phyloP scores from a whole-genome alignment of 2,888 invertebrate genomes.

The Bombylius major region DNA sequence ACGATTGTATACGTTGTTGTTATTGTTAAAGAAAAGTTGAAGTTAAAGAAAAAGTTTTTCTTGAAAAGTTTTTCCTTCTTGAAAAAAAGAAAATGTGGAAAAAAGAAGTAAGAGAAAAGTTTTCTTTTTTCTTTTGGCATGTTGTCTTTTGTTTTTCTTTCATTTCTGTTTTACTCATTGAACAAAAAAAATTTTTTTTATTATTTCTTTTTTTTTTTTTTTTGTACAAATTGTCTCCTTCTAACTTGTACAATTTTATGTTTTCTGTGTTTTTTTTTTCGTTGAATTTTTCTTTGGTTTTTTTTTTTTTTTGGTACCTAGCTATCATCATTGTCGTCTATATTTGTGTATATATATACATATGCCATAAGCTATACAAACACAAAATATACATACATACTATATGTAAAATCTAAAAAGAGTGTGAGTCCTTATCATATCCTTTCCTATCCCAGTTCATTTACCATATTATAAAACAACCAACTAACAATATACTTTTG shows the following conservation, averaged over 20 bases:
- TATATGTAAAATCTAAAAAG: too few species aligned
- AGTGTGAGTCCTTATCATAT: too few species aligned
- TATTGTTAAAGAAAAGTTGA: neutral
- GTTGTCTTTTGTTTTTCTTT: neutral
- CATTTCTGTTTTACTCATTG: neutral
- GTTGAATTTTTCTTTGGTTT: too few species aligned
- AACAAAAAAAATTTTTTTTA: neutral
- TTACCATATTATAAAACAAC: too few species aligned
- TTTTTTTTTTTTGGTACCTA: neutral
- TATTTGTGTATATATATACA: neutral
- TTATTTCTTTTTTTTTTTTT: too few species aligned
- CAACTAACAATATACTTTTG: too few species aligned
- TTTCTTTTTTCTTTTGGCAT: neutral
- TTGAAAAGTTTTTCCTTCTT: neutral
- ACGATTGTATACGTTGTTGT: too few species aligned
- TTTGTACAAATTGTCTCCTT: neutral
- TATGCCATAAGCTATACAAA: neutral
- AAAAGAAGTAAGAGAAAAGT: neutral
- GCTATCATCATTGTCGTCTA: neutral
- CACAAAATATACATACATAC: too few species aligned
- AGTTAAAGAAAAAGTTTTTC: slow-evolving; percentile 5
- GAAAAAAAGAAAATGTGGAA: neutral
- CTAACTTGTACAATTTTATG: neutral
- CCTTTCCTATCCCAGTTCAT: too few species aligned
- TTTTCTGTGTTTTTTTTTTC: too few species aligned